Percentiles rank a stretch among this genome's conserved stretches.
These are phyloP conservation scores for Melitaea athalia DNA, from an alignment of 2,888 invertebrate species.

Conservation along the genomic window DNA sequence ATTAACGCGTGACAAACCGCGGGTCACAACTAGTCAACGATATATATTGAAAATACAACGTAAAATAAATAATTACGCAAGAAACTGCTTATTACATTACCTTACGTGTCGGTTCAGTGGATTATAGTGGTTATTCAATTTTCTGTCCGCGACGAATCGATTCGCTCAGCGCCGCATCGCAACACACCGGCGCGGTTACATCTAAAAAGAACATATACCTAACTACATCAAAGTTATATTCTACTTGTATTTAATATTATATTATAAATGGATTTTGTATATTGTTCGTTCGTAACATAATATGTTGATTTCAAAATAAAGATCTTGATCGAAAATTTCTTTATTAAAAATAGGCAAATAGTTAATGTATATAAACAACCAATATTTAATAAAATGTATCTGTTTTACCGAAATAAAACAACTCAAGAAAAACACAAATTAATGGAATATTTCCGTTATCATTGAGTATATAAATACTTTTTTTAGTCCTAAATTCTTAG, in stretches of 20 bases:
- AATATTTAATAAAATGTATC: no score
- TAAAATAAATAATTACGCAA: slow-evolving; percentile 22
- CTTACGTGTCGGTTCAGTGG: slow-evolving; percentile 22
- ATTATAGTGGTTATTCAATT: slow-evolving; percentile 34
- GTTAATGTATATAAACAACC: no score
- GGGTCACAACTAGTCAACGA: no score
- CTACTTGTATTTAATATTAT: background rate
- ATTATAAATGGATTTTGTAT: background rate
- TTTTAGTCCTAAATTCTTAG: no score
- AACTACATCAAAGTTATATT: background rate
- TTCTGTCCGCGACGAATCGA: slow-evolving; percentile 34
- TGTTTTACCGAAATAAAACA: no score
- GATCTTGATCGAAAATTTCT: no score
- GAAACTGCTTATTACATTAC: slow-evolving; percentile 6
- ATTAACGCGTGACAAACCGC: no score
- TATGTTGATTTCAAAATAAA: no score
- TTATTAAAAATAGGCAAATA: no score
- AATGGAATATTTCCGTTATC: no score
- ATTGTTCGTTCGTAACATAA: background rate
- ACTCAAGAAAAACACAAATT: no score
- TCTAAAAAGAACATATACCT: background rate
- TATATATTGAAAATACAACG: background rate
- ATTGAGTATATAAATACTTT: no score
- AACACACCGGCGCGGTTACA: slow-evolving; percentile 21
- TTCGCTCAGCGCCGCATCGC: slow-evolving; percentile 27